Conservation (phyloP, 2,113 vertebrate species). For the Erythrolamprus reginae region DNA sequence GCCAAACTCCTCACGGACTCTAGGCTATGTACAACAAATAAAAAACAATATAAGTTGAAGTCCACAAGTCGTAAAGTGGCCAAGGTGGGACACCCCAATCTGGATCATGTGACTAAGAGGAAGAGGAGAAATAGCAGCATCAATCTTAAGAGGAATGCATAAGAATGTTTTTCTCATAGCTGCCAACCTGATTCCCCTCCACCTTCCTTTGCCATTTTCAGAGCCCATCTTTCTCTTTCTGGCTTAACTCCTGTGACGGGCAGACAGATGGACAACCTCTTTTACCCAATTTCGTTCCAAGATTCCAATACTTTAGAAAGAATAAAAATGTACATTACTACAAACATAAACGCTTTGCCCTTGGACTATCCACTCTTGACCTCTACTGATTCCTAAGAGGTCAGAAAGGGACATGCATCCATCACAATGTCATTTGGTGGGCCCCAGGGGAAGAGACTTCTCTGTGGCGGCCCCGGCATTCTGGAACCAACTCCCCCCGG, state of each 20-base stretch:
- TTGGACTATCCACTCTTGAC: no score
- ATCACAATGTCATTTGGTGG: no score
- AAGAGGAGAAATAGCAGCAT: not conserved
- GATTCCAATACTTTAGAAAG: not conserved
- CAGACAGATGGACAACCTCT: not conserved
- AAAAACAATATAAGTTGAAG: no score
- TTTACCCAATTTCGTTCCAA: not conserved
- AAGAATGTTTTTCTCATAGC: not conserved
- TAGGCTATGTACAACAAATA: no score
- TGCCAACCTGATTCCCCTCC: not conserved
- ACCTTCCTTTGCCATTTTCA: not conserved
- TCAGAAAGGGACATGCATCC: no score
- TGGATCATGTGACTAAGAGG: not conserved
- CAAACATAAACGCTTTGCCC: no score
- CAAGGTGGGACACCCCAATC: not conserved
- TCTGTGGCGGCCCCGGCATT: no score
- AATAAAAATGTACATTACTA: not conserved
- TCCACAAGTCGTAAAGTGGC: no score
- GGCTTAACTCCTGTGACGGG: not conserved
- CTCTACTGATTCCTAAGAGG: no score
- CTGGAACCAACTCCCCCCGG: no score
- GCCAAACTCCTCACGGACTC: no score
- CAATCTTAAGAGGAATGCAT: not conserved
- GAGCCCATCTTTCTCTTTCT: not conserved
- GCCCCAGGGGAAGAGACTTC: no score